These are phyloP conservation scores for Melopsittacus undulatus DNA, from an alignment of 2,797 vertebrate species.

Conservation along the genomic window DNA sequence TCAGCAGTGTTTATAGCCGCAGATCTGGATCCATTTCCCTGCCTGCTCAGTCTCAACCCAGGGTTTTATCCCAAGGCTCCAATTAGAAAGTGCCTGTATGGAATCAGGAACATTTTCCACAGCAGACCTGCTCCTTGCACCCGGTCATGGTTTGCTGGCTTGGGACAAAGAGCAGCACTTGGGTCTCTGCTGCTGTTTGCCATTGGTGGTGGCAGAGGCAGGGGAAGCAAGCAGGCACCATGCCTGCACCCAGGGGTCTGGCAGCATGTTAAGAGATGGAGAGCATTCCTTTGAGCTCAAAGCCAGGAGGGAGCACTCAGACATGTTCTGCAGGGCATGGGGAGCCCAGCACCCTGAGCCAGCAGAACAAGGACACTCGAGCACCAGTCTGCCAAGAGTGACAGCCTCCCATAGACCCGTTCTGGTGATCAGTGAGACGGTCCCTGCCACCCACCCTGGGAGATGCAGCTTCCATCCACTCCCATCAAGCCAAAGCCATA, in stretches of 20 bases:
- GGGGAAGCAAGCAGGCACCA: rapidly evolving
- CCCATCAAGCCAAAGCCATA: not conserved
- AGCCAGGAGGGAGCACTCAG: not conserved
- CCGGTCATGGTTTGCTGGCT: not conserved
- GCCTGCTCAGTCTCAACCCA: not conserved
- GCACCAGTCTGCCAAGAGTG: not conserved
- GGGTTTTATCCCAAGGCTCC: not conserved
- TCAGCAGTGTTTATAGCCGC: not conserved
- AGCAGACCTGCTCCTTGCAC: not conserved
- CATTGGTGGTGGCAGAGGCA: rapidly evolving
- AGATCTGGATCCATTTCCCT: not conserved
- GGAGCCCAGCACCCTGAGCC: not conserved
- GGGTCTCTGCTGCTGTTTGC: not conserved
- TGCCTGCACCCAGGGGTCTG: not conserved
- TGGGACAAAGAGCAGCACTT: not conserved
- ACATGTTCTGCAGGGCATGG: not conserved
- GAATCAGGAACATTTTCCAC: not conserved
- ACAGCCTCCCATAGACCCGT: rapidly evolving
- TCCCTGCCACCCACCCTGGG: not conserved
- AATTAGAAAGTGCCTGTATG: not conserved
- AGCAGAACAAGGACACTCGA: rapidly evolving
- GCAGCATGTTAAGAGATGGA: rapidly evolving
- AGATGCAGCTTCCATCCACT: rapidly evolving
- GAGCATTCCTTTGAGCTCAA: not conserved
- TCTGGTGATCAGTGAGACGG: rapidly evolving